Evolutionary conservation across 2,797 vertebrate genomes (phyloP).

Genomic region (Acipenser transmontanus): DNA sequence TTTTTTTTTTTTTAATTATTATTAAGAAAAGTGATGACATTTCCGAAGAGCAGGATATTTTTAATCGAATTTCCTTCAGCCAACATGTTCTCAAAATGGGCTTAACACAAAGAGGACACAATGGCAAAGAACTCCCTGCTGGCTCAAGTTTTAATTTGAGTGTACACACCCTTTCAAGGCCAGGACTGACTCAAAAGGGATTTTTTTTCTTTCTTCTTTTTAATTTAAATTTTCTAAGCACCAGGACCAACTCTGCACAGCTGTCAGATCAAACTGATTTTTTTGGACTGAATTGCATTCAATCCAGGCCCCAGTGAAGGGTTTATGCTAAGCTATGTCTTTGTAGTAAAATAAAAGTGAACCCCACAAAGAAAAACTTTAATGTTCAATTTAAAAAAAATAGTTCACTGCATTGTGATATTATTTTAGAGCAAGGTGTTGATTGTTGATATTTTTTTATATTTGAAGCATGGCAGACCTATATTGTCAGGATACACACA

Average conservation of each 20-base stretch:
- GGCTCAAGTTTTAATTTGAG: constrained; percentile 26
- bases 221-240: constrained; percentile 6
- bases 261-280: constrained; percentile 29
- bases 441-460: no score
- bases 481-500: no score
- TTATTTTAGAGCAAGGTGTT: no score
- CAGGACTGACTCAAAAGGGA: background rate
- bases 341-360: no score
- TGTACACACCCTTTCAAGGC: constrained; percentile 10
- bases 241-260: constrained; percentile 24
- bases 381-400: no score
- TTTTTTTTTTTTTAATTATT: constrained; percentile 16
- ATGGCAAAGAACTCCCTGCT: constrained; percentile 15
- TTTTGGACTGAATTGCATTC: constrained; percentile 14
- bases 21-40: background rate
- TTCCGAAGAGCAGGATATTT: constrained; percentile 12
- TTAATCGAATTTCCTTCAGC: constrained; percentile 24
- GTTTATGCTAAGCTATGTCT: no score
- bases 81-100: constrained; percentile 8
- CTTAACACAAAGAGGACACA: constrained; percentile 18
- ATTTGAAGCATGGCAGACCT: no score
- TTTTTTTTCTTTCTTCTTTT: constrained; percentile 2
- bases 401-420: no score
- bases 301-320: constrained; percentile 16
- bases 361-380: no score